Evolutionary conservation across 2,888 invertebrate genomes (phyloP), one percentile per base, ranked within the genome.

Genomic region (Apodemia hepburni): DNA sequence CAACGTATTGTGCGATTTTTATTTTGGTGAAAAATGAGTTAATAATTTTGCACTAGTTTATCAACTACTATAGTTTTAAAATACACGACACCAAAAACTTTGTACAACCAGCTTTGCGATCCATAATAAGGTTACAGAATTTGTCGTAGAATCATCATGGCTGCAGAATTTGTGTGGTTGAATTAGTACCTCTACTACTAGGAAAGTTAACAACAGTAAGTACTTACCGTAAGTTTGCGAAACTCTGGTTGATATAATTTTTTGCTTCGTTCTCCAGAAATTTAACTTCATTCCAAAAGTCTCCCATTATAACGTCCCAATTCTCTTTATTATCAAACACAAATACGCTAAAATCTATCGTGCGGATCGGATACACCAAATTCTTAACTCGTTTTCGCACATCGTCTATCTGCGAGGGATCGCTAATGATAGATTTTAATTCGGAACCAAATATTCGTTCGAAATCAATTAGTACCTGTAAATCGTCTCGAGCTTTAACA

Each of bases 371-470:
- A 60, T 93, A 92, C 0, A 97, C 94, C 29, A 98, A 88, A 61
- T 94, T 94, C 72, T 95, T 95, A 1, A 98, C 96, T 65, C 96
- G 94, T 68, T 96, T 95, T 18, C 97, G 93, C 5, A 98, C 95
- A 67, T 95, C 95, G 75, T 98, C 97, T 59, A 98, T 96, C 74
- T 96, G 95, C 11, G 96, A 95, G 0, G 97, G 97, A 78, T 98
- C 97, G 66, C 95, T 95, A 45, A 98, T 96, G 42, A 98, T 96
- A 0, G 97, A 95, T 76, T 97, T 97, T 3, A 98, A 84, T 73
- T 98, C 97, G 1, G 95, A 92, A 0, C 98, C 97, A 79, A 98
- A 98, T 65, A 98, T 96, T 71, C 97, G 97, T 80, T 97, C 95
- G 77, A 98, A 98, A 76, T 98, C 97, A 74, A 96, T 94, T 4